Conservation (phyloP, 2,797 vertebrate species). For the Nasua narica region DNA sequence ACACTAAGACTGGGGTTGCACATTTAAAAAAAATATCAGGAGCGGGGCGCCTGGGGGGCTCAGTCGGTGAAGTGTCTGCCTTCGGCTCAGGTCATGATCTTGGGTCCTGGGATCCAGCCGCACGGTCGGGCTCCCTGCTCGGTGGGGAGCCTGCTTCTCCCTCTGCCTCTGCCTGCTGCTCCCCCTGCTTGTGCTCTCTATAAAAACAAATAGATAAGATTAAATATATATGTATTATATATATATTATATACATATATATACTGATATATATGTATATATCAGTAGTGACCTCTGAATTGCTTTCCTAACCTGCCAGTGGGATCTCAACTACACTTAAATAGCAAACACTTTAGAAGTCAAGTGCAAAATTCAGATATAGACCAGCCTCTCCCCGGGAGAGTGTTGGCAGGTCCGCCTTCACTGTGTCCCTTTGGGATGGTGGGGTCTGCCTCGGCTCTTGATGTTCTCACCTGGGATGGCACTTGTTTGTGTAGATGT, state of each 20-base stretch:
- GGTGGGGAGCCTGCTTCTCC: background rate
- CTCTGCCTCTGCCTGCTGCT: background rate
- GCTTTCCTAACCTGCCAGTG: background rate
- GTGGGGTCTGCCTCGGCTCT: background rate
- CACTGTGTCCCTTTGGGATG: fast-evolving
- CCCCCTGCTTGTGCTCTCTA: background rate
- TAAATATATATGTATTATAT: no score
- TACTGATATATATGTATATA: no score
- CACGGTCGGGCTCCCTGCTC: no score
- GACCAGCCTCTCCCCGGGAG: background rate
- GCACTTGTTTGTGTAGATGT: fast-evolving
- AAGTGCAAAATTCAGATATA: background rate
- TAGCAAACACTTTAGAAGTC: background rate
- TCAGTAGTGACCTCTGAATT: no score
- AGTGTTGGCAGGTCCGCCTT: no score
- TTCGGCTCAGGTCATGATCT: background rate
- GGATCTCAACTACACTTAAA: background rate
- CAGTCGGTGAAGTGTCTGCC: background rate
- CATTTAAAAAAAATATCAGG: background rate
- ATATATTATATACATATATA: no score
- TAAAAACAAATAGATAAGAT: no score
- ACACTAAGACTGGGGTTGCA: background rate
- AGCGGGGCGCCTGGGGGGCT: background rate
- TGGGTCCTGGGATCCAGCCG: no score
- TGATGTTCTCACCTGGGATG: no score